These are phyloP conservation scores for Gonocerus acuteangulatus DNA, from an alignment of 2,888 invertebrate genomes.

Conservation along the genomic window DNA sequence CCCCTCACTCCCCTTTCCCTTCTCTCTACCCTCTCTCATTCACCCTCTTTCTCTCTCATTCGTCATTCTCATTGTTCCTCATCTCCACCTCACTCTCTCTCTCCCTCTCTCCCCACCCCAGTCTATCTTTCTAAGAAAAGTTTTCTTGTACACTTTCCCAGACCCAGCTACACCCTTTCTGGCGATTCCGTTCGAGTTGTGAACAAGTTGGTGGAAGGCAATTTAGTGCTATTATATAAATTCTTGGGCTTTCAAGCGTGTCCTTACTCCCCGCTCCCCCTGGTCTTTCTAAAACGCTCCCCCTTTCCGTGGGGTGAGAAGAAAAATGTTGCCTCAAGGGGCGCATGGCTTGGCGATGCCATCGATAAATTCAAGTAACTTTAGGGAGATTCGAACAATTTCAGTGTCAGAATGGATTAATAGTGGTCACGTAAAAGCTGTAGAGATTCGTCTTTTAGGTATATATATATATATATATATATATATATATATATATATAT, in stretches of 20 bases:
- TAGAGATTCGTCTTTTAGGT: neutral
- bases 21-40: too few relatives aligned
- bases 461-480: too few relatives aligned
- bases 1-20: neutral
- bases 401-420: too few relatives aligned
- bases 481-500: too few relatives aligned
- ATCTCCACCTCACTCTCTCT: neutral
- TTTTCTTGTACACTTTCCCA: slow-evolving; percentile 9
- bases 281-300: neutral
- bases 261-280: neutral
- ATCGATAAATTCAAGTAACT: too few relatives aligned
- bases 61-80: neutral
- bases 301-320: neutral
- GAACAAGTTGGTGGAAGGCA: slow-evolving; percentile 20
- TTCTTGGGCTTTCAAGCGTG: slow-evolving; percentile 25
- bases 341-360: neutral
- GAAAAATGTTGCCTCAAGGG: too few relatives aligned
- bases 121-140: slow-evolving; percentile 1
- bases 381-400: too few relatives aligned
- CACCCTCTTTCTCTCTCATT: neutral
- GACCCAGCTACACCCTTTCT: slow-evolving; percentile 1
- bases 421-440: neutral
- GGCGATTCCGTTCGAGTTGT: slow-evolving; percentile 20
- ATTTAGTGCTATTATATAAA: slow-evolving; percentile 25
- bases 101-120: neutral